Conservation (phyloP, 2,888 invertebrate species). For the Mylabris sibirica region DNA sequence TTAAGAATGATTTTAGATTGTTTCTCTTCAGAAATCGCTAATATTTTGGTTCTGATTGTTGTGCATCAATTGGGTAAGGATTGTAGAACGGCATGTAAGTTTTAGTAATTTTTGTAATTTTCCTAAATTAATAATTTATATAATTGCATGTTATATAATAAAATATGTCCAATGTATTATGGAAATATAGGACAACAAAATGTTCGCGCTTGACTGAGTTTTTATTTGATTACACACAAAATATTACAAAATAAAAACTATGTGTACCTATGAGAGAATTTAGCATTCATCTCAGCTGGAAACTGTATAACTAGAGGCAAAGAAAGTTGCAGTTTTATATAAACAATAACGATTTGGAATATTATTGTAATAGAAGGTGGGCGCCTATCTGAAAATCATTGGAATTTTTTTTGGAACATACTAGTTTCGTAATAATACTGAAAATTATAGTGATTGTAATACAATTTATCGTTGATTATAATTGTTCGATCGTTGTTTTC, state of each 20-base stretch:
- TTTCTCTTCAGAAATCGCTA: background rate
- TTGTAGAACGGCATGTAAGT: background rate
- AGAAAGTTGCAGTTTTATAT: conserved; percentile 1
- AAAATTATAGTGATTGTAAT: too few species aligned
- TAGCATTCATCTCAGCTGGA: conserved; percentile 8
- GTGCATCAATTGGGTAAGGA: background rate
- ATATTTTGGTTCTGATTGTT: background rate
- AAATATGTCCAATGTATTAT: background rate
- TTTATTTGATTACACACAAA: conserved; percentile 3
- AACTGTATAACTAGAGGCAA: background rate
- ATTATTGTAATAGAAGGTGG: too few species aligned
- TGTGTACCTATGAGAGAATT: background rate
- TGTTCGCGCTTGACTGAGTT: conserved; percentile 2
- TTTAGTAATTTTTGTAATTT: background rate
- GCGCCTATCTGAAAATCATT: background rate
- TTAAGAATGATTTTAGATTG: background rate
- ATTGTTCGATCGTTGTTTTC: too few species aligned
- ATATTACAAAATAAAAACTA: background rate
- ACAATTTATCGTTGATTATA: too few species aligned
- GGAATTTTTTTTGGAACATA: background rate
- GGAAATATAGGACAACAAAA: background rate
- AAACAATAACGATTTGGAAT: background rate
- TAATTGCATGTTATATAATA: background rate
- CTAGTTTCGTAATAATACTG: too few species aligned
- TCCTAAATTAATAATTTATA: background rate